Base-by-base conservation (phyloP, 2,113 vertebrate species). In the Puma concolor region DNA sequence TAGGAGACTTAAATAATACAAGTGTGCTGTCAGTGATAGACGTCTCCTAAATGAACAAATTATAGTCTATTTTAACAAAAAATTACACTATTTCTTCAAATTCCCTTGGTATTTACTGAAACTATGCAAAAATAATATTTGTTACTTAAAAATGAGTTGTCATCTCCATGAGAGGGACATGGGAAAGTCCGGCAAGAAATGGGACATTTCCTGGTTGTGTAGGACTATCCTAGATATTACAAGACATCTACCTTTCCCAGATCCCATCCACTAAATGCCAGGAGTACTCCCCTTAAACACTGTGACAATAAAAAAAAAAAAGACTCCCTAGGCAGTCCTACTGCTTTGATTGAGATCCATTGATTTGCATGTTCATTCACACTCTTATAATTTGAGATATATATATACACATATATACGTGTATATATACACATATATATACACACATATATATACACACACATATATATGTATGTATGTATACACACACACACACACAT, bases 41-140 rank as follows among this genome's bases (percentile, higher is more conserved):
- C 52, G 60, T 84, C 88, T 93, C 38, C 8, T 74, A 95, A 80
- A 38, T 60, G 38, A 83, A 72, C 27, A 90, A 27, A 82, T 81
- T 52, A 83, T 88, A 83, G 27, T 79, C 50, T 94, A 77, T 54
- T 79, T 33, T 66, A 71, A 95, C 72, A 82, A 84, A 90, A 89
- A 93, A 14, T 5, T 50, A 83, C 2, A 82, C n/a, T 52, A 33
- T 90, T 93, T 21, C 76, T 82, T 76, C 8, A 82, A 52, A 92
- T 72, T 95, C 5, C 31, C 15, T 74, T 81, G 38, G 0, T 77
- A 90, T 57, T 71, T 89, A 87, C 2, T 87, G 77, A 96, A 82
- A 66, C n/a, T 9, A 33, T 36, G 38, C 4, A 83, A 96, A 95
- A 83, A 67, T 27, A 54, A 87, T 2, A 54, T 80, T 44, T 48